A percentile compares a stretch with the other conserved stretches of the same genome.
Evolutionary conservation across 2,113 vertebrate species (phyloP).

Genomic region (Neolamprologus toae): DNA sequence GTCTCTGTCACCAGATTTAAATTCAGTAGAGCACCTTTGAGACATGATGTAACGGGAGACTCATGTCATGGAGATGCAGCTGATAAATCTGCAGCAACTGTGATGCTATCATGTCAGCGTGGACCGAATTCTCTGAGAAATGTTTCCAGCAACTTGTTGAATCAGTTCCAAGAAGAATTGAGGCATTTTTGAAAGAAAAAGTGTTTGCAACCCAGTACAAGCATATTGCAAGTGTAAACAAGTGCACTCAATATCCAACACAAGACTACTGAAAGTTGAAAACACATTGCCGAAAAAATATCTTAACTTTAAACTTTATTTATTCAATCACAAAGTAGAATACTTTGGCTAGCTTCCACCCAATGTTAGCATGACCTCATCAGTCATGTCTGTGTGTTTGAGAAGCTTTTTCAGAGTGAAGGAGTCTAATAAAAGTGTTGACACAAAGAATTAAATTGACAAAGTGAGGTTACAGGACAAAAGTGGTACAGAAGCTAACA

Average conservation of each 20-base stretch:
- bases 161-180: not conserved
- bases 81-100: not conserved
- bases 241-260: not conserved
- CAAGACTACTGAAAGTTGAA: not conserved
- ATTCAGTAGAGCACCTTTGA: not conserved
- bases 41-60: not conserved
- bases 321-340: not conserved
- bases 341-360: not conserved
- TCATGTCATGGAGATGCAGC: not conserved
- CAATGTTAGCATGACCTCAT: not conserved
- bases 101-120: not conserved
- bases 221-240: not conserved
- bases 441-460: not conserved
- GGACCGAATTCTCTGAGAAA: not conserved
- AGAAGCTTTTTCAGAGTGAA: not conserved
- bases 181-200: not conserved
- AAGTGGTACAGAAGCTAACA: not conserved
- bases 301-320: not conserved
- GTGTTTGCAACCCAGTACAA: not conserved
- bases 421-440: not conserved
- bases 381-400: not conserved
- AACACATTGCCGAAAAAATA: not conserved
- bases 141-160: not conserved
- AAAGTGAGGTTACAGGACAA: not conserved
- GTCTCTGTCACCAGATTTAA: not conserved